These are phyloP conservation scores for Denticeps clupeoides DNA, from an alignment of 2,797 vertebrate genomes.

Conservation along the genomic window DNA sequence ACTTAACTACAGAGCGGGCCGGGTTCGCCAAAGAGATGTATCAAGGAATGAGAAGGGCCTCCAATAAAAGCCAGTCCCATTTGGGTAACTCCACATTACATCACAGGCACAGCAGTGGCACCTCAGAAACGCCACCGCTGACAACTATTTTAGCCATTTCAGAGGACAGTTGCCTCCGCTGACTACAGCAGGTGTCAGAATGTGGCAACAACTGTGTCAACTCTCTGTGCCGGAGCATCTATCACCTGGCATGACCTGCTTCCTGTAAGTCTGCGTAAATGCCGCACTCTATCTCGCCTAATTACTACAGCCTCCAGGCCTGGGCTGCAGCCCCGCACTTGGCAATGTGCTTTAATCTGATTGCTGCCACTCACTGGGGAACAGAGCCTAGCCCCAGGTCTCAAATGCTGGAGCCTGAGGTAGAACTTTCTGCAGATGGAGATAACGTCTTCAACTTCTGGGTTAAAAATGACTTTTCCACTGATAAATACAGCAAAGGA, in stretches of 20 bases:
- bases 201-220: slow-evolving; percentile 12
- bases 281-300: slow-evolving; percentile 28
- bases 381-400: slow-evolving; percentile 38
- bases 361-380: slow-evolving; percentile 52
- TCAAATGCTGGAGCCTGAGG: slow-evolving; percentile 31
- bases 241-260: slow-evolving; percentile 32
- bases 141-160: too few relatives aligned
- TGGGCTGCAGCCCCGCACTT: slow-evolving; percentile 44
- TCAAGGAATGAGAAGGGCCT: slow-evolving; percentile 2
- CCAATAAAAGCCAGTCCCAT: slow-evolving; percentile 5
- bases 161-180: too few relatives aligned
- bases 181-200: background rate
- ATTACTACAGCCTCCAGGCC: slow-evolving; percentile 33
- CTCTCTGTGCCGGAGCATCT: slow-evolving; percentile 21
- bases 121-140: too few relatives aligned
- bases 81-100: slow-evolving; percentile 13
- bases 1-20: slow-evolving; percentile 19
- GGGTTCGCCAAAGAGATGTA: slow-evolving; percentile 8
- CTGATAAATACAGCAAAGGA: slow-evolving; percentile 58
- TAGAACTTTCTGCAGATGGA: slow-evolving; percentile 57
- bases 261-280: slow-evolving; percentile 29
- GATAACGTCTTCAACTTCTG: slow-evolving; percentile 68
- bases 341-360: slow-evolving; percentile 53
- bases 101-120: background rate
- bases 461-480: slow-evolving; percentile 60